These are phyloP conservation scores for Bathynomus jamesi DNA, from an alignment of 1,140 invertebrate genomes.

Conservation along the genomic window DNA sequence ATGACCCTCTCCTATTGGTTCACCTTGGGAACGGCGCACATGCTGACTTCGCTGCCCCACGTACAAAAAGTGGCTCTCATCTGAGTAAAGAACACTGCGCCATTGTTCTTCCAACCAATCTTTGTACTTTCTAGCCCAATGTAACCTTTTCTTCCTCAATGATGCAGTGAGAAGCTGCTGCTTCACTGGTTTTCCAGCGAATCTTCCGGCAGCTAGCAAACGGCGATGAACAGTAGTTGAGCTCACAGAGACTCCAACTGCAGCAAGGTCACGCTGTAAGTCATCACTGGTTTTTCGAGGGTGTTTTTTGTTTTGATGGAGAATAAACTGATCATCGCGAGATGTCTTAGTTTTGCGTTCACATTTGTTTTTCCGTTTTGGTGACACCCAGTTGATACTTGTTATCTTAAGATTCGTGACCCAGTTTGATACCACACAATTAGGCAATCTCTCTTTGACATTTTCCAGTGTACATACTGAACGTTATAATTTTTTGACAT, in stretches of 20 bases:
- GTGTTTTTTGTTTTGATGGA: too few species aligned
- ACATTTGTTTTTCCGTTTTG: too few species aligned
- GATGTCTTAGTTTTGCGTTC: too few species aligned
- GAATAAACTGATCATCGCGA: too few species aligned
- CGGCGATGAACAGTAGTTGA: background rate
- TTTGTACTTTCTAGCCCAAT: conserved; percentile 1
- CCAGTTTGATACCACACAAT: too few species aligned
- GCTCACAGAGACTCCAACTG: background rate
- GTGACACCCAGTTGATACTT: too few species aligned
- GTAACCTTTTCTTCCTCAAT: conserved; percentile 4
- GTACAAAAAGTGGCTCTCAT: background rate
- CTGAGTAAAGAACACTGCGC: conserved; percentile 2
- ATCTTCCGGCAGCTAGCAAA: background rate
- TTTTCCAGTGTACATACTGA: too few species aligned
- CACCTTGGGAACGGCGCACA: background rate
- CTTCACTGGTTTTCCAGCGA: background rate
- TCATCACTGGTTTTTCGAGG: conserved; percentile 1
- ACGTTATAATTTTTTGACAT: too few species aligned
- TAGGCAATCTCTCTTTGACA: too few species aligned
- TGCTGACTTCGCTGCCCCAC: conserved; percentile 2
- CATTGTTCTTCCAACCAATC: background rate
- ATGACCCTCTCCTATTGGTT: conserved; percentile 2
- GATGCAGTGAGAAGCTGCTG: conserved; percentile 7
- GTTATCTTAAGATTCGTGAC: too few species aligned
- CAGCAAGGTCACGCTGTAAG: background rate